phyloP scores from a whole-genome alignment of 2,797 vertebrate species.

The Lithobates pipiens region DNA sequence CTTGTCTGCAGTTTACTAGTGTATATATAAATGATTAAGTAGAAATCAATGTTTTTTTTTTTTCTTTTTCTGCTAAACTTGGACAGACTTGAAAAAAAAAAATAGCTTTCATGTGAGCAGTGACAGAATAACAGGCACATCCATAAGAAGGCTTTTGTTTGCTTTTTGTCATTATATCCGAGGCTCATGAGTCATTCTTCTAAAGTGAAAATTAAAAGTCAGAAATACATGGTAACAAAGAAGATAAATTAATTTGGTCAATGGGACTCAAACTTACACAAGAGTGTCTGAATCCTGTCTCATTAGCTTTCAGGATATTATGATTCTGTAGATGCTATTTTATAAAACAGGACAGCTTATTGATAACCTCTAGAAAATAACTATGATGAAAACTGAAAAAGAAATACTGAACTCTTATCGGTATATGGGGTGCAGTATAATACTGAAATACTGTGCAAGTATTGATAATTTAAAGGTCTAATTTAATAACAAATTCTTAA shows the following conservation, averaged over 20 bases:
- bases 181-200: neutral
- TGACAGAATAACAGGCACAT: conserved; percentile 1
- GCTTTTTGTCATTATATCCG: conserved; percentile 5
- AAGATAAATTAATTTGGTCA: conserved; percentile 13
- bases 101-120: conserved; percentile 4
- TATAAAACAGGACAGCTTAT: neutral
- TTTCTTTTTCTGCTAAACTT: neutral
- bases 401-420: neutral
- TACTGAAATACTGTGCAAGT: no score
- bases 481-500: no score
- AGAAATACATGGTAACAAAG: conserved; percentile 11
- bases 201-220: conserved; percentile 3
- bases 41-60: neutral
- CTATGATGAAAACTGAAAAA: neutral
- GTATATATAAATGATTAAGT: neutral
- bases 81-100: conserved; percentile 5
- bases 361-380: neutral
- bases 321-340: neutral
- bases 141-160: conserved; percentile 18
- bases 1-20: neutral
- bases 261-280: conserved; percentile 6
- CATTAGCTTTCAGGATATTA: neutral
- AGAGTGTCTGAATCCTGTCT: neutral
- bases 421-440: no score
- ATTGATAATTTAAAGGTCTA: no score